Evolutionary conservation across 2,797 vertebrate genomes (phyloP), one percentile per base, ranked within the genome.

Genomic region (Cirrhinus mrigala): DNA sequence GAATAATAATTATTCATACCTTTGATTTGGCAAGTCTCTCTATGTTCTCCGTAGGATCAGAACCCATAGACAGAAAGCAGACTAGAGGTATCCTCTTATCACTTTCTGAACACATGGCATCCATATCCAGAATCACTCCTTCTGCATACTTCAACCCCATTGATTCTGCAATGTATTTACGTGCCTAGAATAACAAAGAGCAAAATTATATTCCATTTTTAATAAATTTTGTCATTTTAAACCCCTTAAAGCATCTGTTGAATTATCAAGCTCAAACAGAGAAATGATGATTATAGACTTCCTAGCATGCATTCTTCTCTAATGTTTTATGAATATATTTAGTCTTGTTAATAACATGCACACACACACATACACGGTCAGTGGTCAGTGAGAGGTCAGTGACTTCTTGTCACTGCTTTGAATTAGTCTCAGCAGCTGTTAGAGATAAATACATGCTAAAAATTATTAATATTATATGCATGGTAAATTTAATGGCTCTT

Each of bases 41-140:
- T 48, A 96, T 96, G 88, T 94, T 96, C 91, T 97, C 96, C 0
- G 96, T 96, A 12, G 96, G 96, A 89, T 97, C 96, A 1, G 96
- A 97, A 0, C 96, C 97, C 95, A 95, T 92, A 0, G 96, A 96
- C 58, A 97, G 93, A 88, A 97, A 94, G 81, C 97, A 97, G 0
- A 94, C 94, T 91, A 97, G 89, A 14, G 96, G 96, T 1, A 94
- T 96, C 88, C 87, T 92, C 87, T 81, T 93, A 90, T 96, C 93
- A 1, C 95, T 96, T 92, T 97, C 96, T n/a, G 82, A 52, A 94
- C 92, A 95, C 95, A 96, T 94, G 73, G 86, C 60, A 82, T 97
- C 96, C 94, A 96, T 94, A 40, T 97, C 94, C 89, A 97, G 93
- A 33, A 96, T 93, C 91, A 95, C 91, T 54, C 95, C 95, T 87